Conservation (phyloP, 2,113 vertebrate genomes). For the Edolisoma coerulescens region DNA sequence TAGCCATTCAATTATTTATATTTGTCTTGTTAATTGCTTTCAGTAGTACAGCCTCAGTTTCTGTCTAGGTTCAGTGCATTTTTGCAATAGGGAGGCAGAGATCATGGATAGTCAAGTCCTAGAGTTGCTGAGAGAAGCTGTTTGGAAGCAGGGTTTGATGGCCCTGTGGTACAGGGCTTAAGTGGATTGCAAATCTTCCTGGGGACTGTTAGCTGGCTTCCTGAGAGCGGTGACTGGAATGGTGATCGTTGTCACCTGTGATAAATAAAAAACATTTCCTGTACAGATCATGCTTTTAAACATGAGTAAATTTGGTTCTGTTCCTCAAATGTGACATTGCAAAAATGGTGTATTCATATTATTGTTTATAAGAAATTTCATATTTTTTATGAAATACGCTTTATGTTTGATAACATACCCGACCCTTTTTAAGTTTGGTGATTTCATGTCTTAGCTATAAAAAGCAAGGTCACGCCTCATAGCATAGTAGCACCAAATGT, state of each 20-base stretch:
- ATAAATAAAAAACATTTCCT: not conserved
- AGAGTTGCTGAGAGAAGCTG: not conserved
- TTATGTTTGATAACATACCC: not conserved
- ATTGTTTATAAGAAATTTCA: not conserved
- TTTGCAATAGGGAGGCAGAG: not conserved
- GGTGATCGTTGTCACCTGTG: not conserved
- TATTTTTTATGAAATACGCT: not conserved
- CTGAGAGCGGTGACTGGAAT: not conserved
- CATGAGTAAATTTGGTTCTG: not conserved
- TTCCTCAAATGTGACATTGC: not conserved
- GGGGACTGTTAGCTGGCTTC: not conserved
- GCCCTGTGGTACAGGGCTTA: not conserved
- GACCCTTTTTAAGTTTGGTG: not conserved
- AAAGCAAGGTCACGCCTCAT: not conserved
- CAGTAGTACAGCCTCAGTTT: not conserved
- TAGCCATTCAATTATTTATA: slow-evolving; percentile 68
- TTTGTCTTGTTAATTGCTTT: slow-evolving; percentile 60
- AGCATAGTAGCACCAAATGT: not conserved
- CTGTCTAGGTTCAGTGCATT: not conserved
- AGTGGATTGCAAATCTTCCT: not conserved
- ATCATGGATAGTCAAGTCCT: not conserved
- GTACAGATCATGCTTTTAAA: not conserved
- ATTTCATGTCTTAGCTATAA: not conserved
- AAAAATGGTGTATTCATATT: not conserved
- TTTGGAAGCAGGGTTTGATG: not conserved